phyloP scores from a whole-genome alignment of 2,888 invertebrate species.

The Zelleria hepariella region DNA sequence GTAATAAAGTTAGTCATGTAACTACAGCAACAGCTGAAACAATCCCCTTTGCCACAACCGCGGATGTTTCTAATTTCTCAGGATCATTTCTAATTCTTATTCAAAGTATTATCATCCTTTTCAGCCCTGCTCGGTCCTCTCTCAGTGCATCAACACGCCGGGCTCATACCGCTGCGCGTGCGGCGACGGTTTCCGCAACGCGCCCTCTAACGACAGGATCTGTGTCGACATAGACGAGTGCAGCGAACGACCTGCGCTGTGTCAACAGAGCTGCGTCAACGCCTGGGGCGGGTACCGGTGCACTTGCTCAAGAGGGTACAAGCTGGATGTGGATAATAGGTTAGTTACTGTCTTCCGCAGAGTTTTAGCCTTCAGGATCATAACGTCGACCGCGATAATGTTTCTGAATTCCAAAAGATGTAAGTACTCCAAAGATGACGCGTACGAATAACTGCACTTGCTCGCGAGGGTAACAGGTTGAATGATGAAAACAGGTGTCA shows the following conservation, averaged over 20 bases:
- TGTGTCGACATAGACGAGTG: conserved; percentile 81
- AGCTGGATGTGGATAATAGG: conserved; percentile 80
- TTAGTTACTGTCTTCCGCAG: conserved; percentile 24
- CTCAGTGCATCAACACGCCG: conserved; percentile 55
- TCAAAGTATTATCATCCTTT: conserved; percentile 9
- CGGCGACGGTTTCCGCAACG: conserved; percentile 52
- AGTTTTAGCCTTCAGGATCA: background rate
- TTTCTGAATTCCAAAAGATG: too few relatives aligned
- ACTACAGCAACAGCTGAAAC: too few relatives aligned
- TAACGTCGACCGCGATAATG: too few relatives aligned
- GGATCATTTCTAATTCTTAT: too few relatives aligned
- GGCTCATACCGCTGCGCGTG: conserved; percentile 64
- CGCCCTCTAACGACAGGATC: conserved; percentile 59
- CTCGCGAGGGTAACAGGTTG: too few relatives aligned
- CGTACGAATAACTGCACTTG: too few relatives aligned
- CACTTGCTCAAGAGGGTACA: conserved; percentile 88
- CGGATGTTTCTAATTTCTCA: too few relatives aligned
- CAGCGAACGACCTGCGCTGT: conserved; percentile 61
- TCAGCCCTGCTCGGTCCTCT: conserved; percentile 55
- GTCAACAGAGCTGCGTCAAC: conserved; percentile 92
- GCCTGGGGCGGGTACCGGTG: conserved; percentile 93
- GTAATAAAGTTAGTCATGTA: too few relatives aligned
- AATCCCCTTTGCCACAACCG: too few relatives aligned
- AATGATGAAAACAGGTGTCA: too few relatives aligned
- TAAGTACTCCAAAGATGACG: too few relatives aligned